Base-by-base conservation (phyloP, 2,797 vertebrate genomes). In the Nyctalus aviator region DNA sequence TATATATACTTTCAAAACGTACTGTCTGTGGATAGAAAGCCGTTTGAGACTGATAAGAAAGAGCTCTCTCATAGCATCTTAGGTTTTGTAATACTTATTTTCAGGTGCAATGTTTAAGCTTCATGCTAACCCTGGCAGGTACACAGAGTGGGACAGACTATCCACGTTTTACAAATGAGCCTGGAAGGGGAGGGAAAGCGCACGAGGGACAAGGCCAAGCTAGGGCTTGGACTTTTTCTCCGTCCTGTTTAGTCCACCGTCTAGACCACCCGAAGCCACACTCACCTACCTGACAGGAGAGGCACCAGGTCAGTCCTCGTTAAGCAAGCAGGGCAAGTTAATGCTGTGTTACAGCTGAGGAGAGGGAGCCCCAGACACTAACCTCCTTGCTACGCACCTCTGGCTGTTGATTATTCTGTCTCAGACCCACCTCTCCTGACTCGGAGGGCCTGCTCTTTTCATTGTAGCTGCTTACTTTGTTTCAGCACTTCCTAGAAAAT, bases 1-100 rank as follows among this genome's bases (percentile, higher is more conserved):
- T 93, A 83, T 78, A n/a, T 79, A 44, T 87, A 30, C 32, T 92
- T 86, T 89, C 48, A 86, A 90, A 73, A 79, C 3, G 6, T 41
- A 5, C 5, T 35, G 71, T 37, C 23, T 90, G n/a, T 77, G 68
- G 46, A 15, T 53, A 78, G 71, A 77, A 77, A 93, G 21, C 21
- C 53, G 6, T 64, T 69, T 41, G 55, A 46, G 48, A 69, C 64
- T 57, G 73, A 35, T 94, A 62, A 94, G 62, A 85, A 68, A 10
- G 27, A 90, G 62, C 84, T 68, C 55, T 71, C 25, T 30, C 57
- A 72, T 84, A 84, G 48, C 32, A 48, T 50, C 13, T 8, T 37
- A 5, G 13, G 32, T 66, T 78, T 69, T 44, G n/a, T 88, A 35
- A 69, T 73, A 13, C 66, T 95, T 85, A 41, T 62, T 82, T 93